Evolutionary conservation across 2,797 vertebrate genomes (phyloP).

Genomic region (Taenioides sp.): DNA sequence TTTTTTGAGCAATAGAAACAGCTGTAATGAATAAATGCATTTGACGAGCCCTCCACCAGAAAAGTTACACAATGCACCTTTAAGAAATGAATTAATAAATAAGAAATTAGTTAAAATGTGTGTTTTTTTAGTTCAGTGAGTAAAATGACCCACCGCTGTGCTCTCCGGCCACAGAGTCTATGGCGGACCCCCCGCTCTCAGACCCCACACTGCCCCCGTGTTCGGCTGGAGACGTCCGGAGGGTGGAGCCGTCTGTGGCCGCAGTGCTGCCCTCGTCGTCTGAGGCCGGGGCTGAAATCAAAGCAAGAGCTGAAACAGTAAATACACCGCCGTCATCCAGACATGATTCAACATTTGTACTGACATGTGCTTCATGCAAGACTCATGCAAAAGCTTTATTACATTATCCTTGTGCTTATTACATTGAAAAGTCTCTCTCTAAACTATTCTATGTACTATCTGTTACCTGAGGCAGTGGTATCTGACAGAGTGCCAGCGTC

Average conservation of each 20-base stretch:
- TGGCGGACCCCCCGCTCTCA: constrained; percentile 95
- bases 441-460: constrained; percentile 1
- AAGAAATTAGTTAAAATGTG: background rate
- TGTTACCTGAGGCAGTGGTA: constrained; percentile 98
- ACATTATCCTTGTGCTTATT: background rate
- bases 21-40: too few relatives aligned
- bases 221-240: constrained; percentile 96
- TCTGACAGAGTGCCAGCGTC: constrained; percentile 98
- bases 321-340: constrained; percentile 82
- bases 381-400: constrained; percentile 16
- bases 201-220: constrained; percentile 98
- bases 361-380: constrained; percentile 35
- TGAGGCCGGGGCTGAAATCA: constrained; percentile 98
- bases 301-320: constrained; percentile 95
- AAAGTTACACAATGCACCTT: background rate
- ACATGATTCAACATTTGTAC: constrained; percentile 30
- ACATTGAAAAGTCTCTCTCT: background rate
- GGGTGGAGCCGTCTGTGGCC: constrained; percentile 95
- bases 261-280: constrained; percentile 99
- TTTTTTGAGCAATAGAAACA: too few relatives aligned
- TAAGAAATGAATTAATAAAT: background rate
- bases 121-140: background rate
- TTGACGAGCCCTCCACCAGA: too few relatives aligned
- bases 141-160: constrained; percentile 88
- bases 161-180: constrained; percentile 97